Evolutionary conservation across 1,140 invertebrate species (phyloP).

Genomic region (Penaeus vannamei): DNA sequence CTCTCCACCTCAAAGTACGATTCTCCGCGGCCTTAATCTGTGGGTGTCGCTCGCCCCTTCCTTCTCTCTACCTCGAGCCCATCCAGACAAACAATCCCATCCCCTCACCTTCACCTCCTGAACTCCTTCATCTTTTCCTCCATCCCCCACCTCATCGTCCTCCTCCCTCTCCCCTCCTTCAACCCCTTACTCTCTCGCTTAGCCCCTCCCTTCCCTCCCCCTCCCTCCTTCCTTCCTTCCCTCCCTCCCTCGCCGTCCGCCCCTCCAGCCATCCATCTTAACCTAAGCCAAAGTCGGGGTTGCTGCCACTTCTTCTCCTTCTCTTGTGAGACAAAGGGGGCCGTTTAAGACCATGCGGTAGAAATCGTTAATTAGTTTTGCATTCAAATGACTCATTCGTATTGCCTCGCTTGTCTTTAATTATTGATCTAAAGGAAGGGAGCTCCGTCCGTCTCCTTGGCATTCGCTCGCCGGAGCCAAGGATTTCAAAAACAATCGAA

Average conservation of each 20-base stretch:
- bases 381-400: constrained; percentile 65
- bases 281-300: constrained; percentile 2
- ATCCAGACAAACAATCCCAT: neutral
- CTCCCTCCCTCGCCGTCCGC: neutral
- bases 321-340: constrained; percentile 37
- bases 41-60: neutral
- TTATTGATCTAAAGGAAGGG: constrained; percentile 63
- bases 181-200: neutral
- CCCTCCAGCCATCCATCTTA: neutral
- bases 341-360: constrained; percentile 56
- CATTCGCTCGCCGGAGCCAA: no score
- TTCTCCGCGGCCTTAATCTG: no score
- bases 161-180: neutral
- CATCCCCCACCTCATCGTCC: neutral
- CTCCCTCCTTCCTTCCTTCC: neutral
- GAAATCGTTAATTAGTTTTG: constrained; percentile 66
- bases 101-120: constrained; percentile 1
- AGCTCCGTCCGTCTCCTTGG: no score
- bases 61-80: neutral
- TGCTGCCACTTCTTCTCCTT: constrained; percentile 30
- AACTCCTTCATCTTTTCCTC: neutral
- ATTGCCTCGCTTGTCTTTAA: constrained; percentile 64
- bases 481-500: no score
- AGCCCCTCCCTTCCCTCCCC: neutral
- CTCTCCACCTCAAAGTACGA: no score